A percentile compares a stretch with the other conserved stretches of the same genome.
Evolutionary conservation across 2,797 vertebrate species (phyloP).

Genomic region (Sphenopsis melanotis): DNA sequence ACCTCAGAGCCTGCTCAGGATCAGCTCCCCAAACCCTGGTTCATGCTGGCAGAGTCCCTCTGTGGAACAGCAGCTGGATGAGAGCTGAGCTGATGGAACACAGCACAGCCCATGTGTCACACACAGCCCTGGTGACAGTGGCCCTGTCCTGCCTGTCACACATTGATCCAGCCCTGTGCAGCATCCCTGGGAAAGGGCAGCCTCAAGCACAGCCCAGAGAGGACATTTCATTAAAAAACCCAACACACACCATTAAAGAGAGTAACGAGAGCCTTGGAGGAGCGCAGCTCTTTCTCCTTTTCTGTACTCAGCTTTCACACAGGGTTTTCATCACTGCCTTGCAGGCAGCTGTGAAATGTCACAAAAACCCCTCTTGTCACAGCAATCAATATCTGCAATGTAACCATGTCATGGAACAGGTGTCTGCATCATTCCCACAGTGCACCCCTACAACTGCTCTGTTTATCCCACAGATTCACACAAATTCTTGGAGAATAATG

Average conservation of each 20-base stretch:
- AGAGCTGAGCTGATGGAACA: background rate
- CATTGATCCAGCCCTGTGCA: background rate
- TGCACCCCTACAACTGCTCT: background rate
- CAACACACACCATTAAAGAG: fast-evolving
- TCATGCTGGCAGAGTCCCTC: background rate
- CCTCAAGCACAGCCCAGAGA: background rate
- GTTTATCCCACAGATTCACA: fast-evolving
- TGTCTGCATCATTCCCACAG: background rate
- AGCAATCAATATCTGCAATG: background rate
- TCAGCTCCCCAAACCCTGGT: background rate
- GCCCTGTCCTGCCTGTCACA: background rate
- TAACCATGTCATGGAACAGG: background rate
- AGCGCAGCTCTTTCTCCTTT: background rate
- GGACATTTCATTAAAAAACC: background rate
- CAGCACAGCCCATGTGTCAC: background rate
- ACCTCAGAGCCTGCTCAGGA: background rate
- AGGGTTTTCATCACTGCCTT: background rate
- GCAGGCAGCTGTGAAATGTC: background rate
- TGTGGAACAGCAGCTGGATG: background rate
- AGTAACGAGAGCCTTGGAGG: background rate
- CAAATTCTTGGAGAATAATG: background rate
- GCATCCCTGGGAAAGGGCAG: background rate
- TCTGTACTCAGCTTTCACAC: background rate
- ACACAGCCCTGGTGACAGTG: background rate
- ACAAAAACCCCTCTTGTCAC: background rate